Conservation (phyloP, 2,113 vertebrate genomes). For the Felis chaus region DNA sequence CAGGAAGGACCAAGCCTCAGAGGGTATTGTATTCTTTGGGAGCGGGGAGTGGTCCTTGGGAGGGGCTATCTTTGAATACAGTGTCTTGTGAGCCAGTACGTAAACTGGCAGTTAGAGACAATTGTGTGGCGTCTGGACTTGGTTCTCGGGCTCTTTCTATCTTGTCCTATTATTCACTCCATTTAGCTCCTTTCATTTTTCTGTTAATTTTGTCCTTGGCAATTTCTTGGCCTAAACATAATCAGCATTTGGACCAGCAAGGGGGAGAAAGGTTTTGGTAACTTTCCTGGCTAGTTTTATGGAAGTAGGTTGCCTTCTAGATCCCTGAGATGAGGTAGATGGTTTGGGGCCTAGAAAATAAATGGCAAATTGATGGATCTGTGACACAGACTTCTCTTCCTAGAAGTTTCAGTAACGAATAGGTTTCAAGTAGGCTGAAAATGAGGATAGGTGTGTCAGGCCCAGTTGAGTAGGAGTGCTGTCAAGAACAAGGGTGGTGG, state of each 20-base stretch:
- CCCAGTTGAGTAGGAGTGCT: not conserved
- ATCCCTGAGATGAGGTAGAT: slow-evolving; percentile 27
- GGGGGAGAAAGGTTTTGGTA: not conserved
- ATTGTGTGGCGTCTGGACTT: slow-evolving; percentile 1
- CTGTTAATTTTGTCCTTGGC: slow-evolving; percentile 39
- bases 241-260: slow-evolving; percentile 48
- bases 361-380: not conserved
- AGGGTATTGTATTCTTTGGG: slow-evolving; percentile 65
- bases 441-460: not conserved
- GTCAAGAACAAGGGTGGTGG: slow-evolving; percentile 14
- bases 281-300: slow-evolving; percentile 56
- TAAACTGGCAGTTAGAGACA: slow-evolving; percentile 12
- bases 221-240: slow-evolving; percentile 10
- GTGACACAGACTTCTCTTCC: not conserved
- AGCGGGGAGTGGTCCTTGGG: slow-evolving; percentile 21
- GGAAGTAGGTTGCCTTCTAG: slow-evolving; percentile 14
- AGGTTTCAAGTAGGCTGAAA: not conserved
- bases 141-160: not conserved
- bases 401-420: slow-evolving; percentile 27
- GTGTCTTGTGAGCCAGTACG: not conserved
- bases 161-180: slow-evolving; percentile 30
- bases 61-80: slow-evolving; percentile 37
- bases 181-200: slow-evolving; percentile 43
- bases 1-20: slow-evolving; percentile 60
- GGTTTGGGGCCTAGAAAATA: slow-evolving; percentile 11